phyloP scores from a whole-genome alignment of 2,113 vertebrate genomes.

The Perccottus glenii region DNA sequence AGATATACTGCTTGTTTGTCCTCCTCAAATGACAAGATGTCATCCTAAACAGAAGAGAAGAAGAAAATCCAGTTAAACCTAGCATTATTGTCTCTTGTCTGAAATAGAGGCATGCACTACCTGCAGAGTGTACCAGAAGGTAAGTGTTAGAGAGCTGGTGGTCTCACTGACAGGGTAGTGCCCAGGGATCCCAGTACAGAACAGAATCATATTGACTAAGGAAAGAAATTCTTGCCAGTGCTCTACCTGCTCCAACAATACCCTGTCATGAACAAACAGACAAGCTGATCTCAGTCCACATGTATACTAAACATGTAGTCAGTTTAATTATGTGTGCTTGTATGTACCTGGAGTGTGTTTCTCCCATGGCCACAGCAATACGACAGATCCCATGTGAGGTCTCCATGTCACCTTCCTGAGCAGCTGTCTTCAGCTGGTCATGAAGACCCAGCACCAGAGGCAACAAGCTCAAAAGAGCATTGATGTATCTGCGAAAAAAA shows the following conservation, averaged over 20 bases:
- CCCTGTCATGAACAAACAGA: slow-evolving; percentile 74
- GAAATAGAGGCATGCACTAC: slow-evolving; percentile 52
- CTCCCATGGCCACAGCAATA: slow-evolving; percentile 91
- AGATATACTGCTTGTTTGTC: slow-evolving; percentile 93
- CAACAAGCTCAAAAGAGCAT: slow-evolving; percentile 89
- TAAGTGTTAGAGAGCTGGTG: slow-evolving; percentile 95
- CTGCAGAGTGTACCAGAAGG: slow-evolving; percentile 98
- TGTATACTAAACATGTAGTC: not conserved
- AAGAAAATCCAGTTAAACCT: too few species aligned
- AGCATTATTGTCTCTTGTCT: not conserved
- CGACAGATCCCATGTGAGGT: slow-evolving; percentile 95
- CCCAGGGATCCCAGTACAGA: slow-evolving; percentile 94
- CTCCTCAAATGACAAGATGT: slow-evolving; percentile 92
- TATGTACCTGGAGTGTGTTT: slow-evolving; percentile 92
- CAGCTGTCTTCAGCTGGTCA: slow-evolving; percentile 89
- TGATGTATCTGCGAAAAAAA: slow-evolving; percentile 81
- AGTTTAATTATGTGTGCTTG: not conserved
- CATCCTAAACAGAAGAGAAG: slow-evolving; percentile 81
- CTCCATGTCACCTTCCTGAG: slow-evolving; percentile 93
- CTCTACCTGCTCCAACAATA: slow-evolving; percentile 92
- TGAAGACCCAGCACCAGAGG: slow-evolving; percentile 90
- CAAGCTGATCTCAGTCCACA: slow-evolving; percentile 1
- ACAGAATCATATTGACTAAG: slow-evolving; percentile 98
- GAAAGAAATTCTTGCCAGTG: slow-evolving; percentile 96
- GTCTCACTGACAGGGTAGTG: slow-evolving; percentile 97